Conservation (phyloP, 2,888 invertebrate species). For the Venusia cambrica region DNA sequence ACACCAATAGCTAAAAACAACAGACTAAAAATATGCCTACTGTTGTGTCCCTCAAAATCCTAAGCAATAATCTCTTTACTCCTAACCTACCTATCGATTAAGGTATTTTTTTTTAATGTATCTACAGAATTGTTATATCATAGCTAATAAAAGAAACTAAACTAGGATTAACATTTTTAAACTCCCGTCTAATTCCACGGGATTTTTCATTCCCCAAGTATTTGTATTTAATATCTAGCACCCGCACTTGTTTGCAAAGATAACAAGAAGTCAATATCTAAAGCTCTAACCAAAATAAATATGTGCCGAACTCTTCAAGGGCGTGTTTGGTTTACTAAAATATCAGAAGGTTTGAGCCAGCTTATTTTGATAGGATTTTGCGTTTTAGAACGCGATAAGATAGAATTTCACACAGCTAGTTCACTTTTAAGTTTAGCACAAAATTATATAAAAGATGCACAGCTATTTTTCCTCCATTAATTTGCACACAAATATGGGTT, state of each 20-base stretch:
- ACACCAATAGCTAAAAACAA: too few relatives aligned
- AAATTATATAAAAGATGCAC: background rate
- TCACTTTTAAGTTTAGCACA: too few relatives aligned
- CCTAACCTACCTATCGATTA: too few relatives aligned
- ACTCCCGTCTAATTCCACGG: conserved; percentile 16
- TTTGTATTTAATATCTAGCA: conserved; percentile 28
- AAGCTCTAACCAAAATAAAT: conserved; percentile 67
- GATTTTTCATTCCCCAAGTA: conserved; percentile 24
- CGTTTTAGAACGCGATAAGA: conserved; percentile 1
- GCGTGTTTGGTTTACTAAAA: conserved; percentile 41
- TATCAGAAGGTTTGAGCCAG: conserved; percentile 12
- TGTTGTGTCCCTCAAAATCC: too few relatives aligned
- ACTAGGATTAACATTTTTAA: conserved; percentile 20
- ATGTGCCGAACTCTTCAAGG: conserved; percentile 63
- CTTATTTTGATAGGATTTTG: conserved; percentile 15
- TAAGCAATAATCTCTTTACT: too few relatives aligned
- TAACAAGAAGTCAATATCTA: conserved; percentile 63
- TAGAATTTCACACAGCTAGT: too few relatives aligned
- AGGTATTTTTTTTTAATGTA: too few relatives aligned
- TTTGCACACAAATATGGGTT: too few relatives aligned
- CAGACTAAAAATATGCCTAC: too few relatives aligned
- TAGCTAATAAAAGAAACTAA: conserved; percentile 3
- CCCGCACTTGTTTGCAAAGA: conserved; percentile 64
- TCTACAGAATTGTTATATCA: too few relatives aligned
- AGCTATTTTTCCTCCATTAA: conserved; percentile 4